Evolutionary conservation across 2,797 vertebrate genomes (phyloP), one percentile per base, ranked within the genome.

Genomic region (Chelon labrosus): DNA sequence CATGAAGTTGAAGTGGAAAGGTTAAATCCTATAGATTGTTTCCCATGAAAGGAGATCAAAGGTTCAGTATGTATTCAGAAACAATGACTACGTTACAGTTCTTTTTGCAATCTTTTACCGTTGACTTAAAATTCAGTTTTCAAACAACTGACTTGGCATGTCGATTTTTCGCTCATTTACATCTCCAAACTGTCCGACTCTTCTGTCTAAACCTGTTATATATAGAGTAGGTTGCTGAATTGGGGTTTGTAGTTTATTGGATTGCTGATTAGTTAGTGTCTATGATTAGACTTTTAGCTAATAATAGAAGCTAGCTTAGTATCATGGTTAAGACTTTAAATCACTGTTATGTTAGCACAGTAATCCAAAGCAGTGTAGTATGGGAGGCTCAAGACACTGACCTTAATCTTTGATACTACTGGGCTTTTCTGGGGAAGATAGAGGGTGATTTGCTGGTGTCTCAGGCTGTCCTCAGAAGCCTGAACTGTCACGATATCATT

Each of bases 251-350:
- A 44, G 76, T 82, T 89, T 85, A 93, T 88, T 87, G 91, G 89
- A 91, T 91, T 89, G 84, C 73, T 70, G 44, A 85, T 91, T 87
- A 85, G 73, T 68, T 55, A 64, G 72, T 56, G 41, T 60, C 90
- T 93, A 93, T 90, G 77, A 86, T 93, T 93, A 94, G 89, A 80
- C 82, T 67, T 86, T 88, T 79, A 62, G 85, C 92, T 94, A 94
- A 93, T 91, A 93, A 91, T 94, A 94, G 93, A 58, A 71, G 65
- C 75, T 80, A 83, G 85, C 82, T 90, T 80, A 83, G 85, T 86
- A 89, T 91, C 87, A 85, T 85, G 76, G 86, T 88, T 93, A 88
- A 91, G 89, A 86, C 85, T 83, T 85, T 91, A 92, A 94, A 94
- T 93, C 91, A 89, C 84, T 84, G 87, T 92, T 93, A 91, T 92